Evolutionary conservation across 2,113 vertebrate genomes (phyloP), one percentile per base, ranked within the genome.

Genomic region (Clarias macrocephalus): DNA sequence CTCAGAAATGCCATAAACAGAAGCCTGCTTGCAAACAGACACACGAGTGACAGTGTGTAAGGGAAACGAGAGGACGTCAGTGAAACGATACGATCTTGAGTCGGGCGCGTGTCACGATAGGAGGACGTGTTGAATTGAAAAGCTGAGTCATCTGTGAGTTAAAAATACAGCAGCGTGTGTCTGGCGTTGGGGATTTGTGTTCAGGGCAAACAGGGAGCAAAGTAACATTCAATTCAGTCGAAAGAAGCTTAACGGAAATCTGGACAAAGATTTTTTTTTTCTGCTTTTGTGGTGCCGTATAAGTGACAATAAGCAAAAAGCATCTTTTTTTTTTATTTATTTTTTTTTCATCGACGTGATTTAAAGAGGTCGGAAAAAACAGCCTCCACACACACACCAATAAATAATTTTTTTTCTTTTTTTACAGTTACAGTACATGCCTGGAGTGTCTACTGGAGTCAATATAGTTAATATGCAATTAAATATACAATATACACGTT

Each of bases 141-240:
- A 7, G n/a, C 66, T 73, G 37, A 85, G 59, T 77, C 73, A 79
- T 75, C 16, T 5, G 12, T 4, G 57, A 84, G 65, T 73, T 73
- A 54, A 57, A 57, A 73, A 86, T 56, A 60, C 12, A 66, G 80
- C 57, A 23, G 30, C 12, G 82, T 54, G 54, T 33, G 48, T 57
- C 79, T 33, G 52, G 42, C 70, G 86, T 30, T 48, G 66, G 12
- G 57, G 81, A 80, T 76, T 59, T 21, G 16, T 56, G 68, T 30
- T 83, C 62, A 18, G 84, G 54, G 37, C 80, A 56, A 73, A 83
- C 72, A 83, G 60, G 10, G 60, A 83, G 72, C 59, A 30, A 42
- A 37, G 65, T 73, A 57, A 65, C 62, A 70, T 48, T 48, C 72
- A n/a, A 48, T 75, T 75, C 72, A 48, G 37, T 75, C 37, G 2